phyloP scores from a whole-genome alignment of 2,888 invertebrate genomes.

The Drosophila monieri region DNA sequence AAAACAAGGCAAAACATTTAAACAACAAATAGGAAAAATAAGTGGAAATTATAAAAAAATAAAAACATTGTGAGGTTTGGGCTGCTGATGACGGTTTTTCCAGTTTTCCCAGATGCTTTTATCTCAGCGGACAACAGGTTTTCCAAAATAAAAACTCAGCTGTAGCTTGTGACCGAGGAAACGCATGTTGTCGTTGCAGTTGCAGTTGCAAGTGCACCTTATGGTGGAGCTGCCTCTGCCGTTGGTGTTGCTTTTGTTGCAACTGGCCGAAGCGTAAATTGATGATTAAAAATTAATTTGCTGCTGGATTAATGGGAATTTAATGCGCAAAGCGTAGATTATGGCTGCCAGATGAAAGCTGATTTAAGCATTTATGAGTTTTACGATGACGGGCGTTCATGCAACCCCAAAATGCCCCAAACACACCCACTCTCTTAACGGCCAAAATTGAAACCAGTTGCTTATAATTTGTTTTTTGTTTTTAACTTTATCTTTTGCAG shows the following conservation, averaged over 20 bases:
- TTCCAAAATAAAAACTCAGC: conserved; percentile 60
- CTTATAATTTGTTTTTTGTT: conserved; percentile 26
- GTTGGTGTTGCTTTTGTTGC: conserved; percentile 6
- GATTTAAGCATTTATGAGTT: conserved; percentile 54
- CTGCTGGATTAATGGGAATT: conserved; percentile 66
- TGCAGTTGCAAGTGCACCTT: conserved; percentile 26
- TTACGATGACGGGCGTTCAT: conserved; percentile 40
- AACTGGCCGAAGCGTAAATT: conserved; percentile 48
- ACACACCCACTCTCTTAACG: conserved; percentile 19
- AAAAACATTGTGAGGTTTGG: conserved; percentile 42
- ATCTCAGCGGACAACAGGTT: conserved; percentile 28
- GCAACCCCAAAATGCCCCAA: neutral
- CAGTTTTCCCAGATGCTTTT: conserved; percentile 63
- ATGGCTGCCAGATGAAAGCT: conserved; percentile 57
- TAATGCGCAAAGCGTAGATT: conserved; percentile 67
- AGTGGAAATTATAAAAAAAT: conserved; percentile 49
- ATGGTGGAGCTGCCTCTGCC: conserved; percentile 4
- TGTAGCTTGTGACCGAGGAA: conserved; percentile 63
- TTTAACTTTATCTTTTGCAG: conserved; percentile 58
- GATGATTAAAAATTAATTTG: conserved; percentile 73
- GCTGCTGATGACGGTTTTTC: conserved; percentile 58
- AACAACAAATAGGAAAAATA: conserved; percentile 29
- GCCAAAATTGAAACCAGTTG: conserved; percentile 48
- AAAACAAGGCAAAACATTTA: conserved; percentile 32
- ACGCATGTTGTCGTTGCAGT: conserved; percentile 47